Evolutionary conservation across 2,888 invertebrate genomes (phyloP).

Genomic region (Polymixis flavicincta): DNA sequence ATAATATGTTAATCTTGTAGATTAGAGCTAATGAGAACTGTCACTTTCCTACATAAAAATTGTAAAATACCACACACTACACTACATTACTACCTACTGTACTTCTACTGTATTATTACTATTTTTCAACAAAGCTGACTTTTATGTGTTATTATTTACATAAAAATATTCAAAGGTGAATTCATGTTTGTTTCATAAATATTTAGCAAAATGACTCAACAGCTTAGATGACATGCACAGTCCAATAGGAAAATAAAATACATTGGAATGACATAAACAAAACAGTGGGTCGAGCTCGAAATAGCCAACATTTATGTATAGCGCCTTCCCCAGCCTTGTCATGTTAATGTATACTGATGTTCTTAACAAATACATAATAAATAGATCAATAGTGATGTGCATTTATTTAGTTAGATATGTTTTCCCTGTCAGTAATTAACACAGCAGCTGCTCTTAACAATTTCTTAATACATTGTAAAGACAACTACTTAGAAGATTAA

Average conservation of each 20-base stretch:
- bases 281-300: constrained; percentile 27
- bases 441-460: not conserved
- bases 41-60: constrained; percentile 16
- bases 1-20: not conserved
- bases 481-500: not conserved
- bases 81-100: too few species aligned
- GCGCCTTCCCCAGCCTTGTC: not conserved
- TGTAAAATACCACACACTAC: not conserved
- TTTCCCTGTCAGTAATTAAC: not conserved
- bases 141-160: not conserved
- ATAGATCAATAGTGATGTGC: not conserved
- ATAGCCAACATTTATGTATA: constrained; percentile 27
- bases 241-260: not conserved
- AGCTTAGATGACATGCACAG: not conserved
- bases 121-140: not conserved
- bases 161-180: not conserved
- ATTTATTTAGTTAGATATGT: not conserved
- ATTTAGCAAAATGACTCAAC: not conserved
- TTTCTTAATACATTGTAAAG: not conserved
- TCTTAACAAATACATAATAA: not conserved
- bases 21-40: constrained; percentile 26
- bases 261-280: constrained; percentile 21
- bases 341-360: constrained; percentile 9
- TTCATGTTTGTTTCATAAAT: not conserved
- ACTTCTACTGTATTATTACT: not conserved